These are phyloP conservation scores for Salmo trutta DNA, from an alignment of 2,797 vertebrate species.

Conservation along the genomic window DNA sequence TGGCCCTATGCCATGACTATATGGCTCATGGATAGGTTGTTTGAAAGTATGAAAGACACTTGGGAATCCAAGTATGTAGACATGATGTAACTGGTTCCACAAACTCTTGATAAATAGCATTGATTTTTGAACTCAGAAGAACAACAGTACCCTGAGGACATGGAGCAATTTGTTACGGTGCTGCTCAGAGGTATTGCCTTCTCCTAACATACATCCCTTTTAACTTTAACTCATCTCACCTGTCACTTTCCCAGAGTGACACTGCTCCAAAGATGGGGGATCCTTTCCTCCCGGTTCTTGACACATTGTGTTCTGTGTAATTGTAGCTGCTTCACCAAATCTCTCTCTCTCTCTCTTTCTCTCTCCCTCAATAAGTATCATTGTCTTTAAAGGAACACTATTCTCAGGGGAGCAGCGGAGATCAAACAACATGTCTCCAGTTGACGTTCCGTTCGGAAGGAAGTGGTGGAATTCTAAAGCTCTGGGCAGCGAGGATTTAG, in stretches of 20 bases:
- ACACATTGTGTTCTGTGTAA: slow-evolving; percentile 74
- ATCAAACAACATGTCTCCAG: slow-evolving; percentile 59
- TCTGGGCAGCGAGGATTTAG: slow-evolving; percentile 20
- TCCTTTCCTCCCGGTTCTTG: too few species aligned
- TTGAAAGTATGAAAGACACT: background rate
- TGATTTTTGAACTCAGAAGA: slow-evolving; percentile 51
- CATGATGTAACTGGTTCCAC: slow-evolving; percentile 43
- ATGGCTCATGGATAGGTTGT: background rate
- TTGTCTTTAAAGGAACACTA: slow-evolving; percentile 31
- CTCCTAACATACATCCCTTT: slow-evolving; percentile 50
- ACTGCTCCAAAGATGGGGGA: slow-evolving; percentile 49
- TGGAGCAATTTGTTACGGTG: too few species aligned
- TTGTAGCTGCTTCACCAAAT: slow-evolving; percentile 58
- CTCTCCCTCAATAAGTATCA: slow-evolving; percentile 39
- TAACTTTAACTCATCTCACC: slow-evolving; percentile 53
- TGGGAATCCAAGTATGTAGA: background rate
- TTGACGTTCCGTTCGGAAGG: slow-evolving; percentile 43
- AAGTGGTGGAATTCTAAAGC: slow-evolving; percentile 46
- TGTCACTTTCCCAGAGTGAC: slow-evolving; percentile 61
- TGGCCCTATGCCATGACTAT: background rate
- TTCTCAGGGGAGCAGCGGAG: slow-evolving; percentile 37
- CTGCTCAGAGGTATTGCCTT: slow-evolving; percentile 5
- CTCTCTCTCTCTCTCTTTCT: background rate
- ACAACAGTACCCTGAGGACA: too few species aligned
- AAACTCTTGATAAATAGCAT: slow-evolving; percentile 53